Evolutionary conservation across 2,797 vertebrate genomes (phyloP).

Genomic region (Acrocephalus scirpaceus): DNA sequence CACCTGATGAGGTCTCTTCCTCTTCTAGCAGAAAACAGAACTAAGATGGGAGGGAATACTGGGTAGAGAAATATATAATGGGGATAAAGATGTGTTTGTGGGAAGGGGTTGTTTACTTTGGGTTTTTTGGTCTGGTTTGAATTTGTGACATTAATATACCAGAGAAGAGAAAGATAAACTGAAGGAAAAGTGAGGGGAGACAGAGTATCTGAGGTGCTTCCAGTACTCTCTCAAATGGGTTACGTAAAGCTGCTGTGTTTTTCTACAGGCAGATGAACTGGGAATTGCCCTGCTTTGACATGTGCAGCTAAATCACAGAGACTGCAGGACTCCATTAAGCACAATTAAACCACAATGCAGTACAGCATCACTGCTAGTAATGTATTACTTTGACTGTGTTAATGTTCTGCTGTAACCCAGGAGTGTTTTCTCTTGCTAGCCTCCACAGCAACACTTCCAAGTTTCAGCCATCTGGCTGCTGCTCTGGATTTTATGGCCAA

Average conservation of each 20-base stretch:
- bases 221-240: not conserved
- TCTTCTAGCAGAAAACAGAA: not conserved
- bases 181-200: not conserved
- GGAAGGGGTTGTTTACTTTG: not conserved
- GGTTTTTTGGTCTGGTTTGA: not conserved
- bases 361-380: not conserved
- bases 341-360: not conserved
- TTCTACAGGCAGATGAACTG: not conserved
- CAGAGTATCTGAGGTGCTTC: not conserved
- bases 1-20: not conserved
- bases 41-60: not conserved
- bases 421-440: slow-evolving; percentile 9
- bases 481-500: slow-evolving; percentile 28
- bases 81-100: not conserved
- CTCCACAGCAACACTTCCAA: not conserved
- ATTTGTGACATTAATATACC: not conserved
- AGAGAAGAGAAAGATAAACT: not conserved
- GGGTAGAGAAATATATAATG: not conserved
- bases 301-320: not conserved
- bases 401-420: not conserved
- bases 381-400: not conserved
- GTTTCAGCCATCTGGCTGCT: slow-evolving; percentile 21
- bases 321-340: not conserved
- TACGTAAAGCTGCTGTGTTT: not conserved
- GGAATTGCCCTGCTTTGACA: not conserved